These are phyloP conservation scores for Apeira syringaria DNA, from an alignment of 2,888 invertebrate species.

Conservation along the genomic window DNA sequence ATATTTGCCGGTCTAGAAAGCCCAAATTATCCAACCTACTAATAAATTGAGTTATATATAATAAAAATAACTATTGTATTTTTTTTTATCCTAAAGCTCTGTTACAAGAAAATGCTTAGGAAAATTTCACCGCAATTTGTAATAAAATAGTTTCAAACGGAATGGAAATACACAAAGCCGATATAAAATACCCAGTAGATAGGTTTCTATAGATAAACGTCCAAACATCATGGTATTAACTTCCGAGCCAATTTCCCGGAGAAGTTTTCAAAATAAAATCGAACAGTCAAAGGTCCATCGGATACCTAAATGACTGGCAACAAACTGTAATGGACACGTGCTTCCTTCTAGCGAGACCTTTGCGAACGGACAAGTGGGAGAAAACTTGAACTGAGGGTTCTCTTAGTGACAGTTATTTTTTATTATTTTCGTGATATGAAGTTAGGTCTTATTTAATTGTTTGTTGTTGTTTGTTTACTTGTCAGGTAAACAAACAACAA, in stretches of 20 bases:
- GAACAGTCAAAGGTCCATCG: conserved; percentile 31
- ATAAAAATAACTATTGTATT: no score
- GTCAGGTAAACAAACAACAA: no score
- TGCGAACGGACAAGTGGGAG: conserved; percentile 5
- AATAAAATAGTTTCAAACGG: no score
- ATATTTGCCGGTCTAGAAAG: no score
- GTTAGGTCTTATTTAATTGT: no score
- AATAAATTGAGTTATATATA: no score
- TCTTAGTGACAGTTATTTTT: neutral
- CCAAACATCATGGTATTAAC: conserved; percentile 14
- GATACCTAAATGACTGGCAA: conserved; percentile 31
- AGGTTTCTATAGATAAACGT: conserved; percentile 1
- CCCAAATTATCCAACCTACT: no score
- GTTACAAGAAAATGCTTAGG: no score
- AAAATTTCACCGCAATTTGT: no score
- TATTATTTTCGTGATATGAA: neutral
- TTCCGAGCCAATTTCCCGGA: conserved; percentile 17
- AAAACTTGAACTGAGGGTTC: conserved; percentile 2
- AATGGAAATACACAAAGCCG: neutral
- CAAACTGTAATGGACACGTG: conserved; percentile 31
- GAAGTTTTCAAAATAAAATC: conserved; percentile 30
- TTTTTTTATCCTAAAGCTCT: no score
- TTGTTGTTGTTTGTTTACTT: no score
- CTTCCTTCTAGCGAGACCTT: conserved; percentile 17
- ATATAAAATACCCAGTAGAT: neutral